Base-by-base conservation (phyloP, 2,113 vertebrate species). In the Grantiella picta region DNA sequence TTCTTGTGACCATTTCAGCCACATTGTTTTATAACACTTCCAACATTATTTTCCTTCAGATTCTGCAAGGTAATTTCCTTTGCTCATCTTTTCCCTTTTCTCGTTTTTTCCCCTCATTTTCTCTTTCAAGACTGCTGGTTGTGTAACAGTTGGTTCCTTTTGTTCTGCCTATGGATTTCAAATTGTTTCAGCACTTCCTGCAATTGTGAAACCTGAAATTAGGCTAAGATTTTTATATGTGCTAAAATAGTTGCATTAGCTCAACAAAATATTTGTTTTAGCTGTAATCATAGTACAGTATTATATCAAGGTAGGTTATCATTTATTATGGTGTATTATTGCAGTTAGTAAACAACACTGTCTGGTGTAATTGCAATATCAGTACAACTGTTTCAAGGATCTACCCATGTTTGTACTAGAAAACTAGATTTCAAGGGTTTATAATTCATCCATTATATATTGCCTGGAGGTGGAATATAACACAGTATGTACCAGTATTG, bases 231-330 rank as follows among this genome's bases (percentile, higher is more conserved):
- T 85, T 85, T 91, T 75, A 27, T 70, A 70, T 63, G 25, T 81
- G 52, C 71, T 83, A 36, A 73, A 89, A 86, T 59, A 59, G 40
- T 95, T 92, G 52, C 60, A 78, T 70, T 81, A 89, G 47, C 60
- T 95, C 27, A 81, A 50, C 25, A 64, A 91, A 87, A 63, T 90
- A 86, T 93, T 96, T 96, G 64, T 38, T 93, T 91, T 95, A 93
- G 42, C 52, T 90, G 60, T 83, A 90, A 93, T 90, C 38, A 47
- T 25, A 72, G 20, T 60, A 68, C 22, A 49, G 12, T 68, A 68
- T 86, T 81, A 49, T 71, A 81, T 40, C 57, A 73, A 72, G 36
- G 35, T 70, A 73, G 90, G 71, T 83, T 95, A 64, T 59, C 2
- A 1, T 94, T 96, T 96, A 86, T 89, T 79, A 82, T 7, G 12